Base-by-base conservation (phyloP, 2,797 vertebrate genomes). In the Geotria australis region DNA sequence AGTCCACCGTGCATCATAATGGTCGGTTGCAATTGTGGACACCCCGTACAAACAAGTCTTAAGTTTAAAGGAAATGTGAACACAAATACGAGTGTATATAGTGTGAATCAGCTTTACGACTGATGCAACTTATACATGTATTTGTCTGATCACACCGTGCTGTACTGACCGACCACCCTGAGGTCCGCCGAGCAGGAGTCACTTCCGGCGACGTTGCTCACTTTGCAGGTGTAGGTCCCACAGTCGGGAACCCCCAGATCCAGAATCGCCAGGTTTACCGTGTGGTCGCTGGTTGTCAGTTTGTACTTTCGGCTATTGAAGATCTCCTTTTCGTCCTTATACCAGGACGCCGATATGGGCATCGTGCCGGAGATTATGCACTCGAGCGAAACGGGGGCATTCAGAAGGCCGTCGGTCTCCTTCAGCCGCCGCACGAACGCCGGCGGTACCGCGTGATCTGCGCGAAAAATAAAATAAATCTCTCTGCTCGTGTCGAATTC, bases 321-420 rank as follows among this genome's bases (percentile, higher is more conserved):
- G 56, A 94, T 63, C 65, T 93, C 82, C 66, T 67, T 74, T 11
- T 82, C 79, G 3, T 91, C 79, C 71, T 93, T 99, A 68, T 85
- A 94, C 91, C 91, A 98, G 63, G 71, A 69, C 56, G 93, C 64
- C 2, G 74, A 81, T 77, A 98, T 91, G 59, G 88, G 86, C 63
- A 94, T 81, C 55, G 89, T 93, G 60, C 91, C 91, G 61, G 91
- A 80, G 59, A 94, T 76, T 67, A 78, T 96, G 71, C 85, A 91
- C 61, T 95, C 85, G 70, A 96, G 65, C 48, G 65, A 79, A 61
- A 84, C 70, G 0, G 73, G 68, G 12, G 68, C 65, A 5, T 65
- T 74, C 64, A 88, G 62, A 57, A 78, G 68, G 46, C 80, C 84
- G 67, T 93, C 83, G 60, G 82, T 68, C 46, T 85, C 85, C 73